Evolutionary conservation across 2,113 vertebrate genomes (phyloP).

Genomic region (Xenotilapia longispinis): DNA sequence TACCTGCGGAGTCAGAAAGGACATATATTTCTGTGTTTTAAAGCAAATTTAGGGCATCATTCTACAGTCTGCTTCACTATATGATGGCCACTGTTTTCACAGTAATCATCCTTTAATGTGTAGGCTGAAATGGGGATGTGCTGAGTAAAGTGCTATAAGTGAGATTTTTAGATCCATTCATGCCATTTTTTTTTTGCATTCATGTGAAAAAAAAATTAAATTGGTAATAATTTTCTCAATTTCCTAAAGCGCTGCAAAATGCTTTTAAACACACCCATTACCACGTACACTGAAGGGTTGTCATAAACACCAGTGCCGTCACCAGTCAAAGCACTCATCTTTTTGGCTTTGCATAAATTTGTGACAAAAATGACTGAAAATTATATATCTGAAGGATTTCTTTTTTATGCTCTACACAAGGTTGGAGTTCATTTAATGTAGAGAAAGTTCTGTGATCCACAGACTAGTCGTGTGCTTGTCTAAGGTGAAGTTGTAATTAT

Average conservation of each 20-base stretch:
- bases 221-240: background rate
- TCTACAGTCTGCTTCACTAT: constrained; percentile 23
- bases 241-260: background rate
- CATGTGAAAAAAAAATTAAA: background rate
- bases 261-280: background rate
- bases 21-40: background rate
- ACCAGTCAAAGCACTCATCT: background rate
- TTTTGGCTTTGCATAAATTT: background rate
- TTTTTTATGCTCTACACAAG: background rate
- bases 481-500: background rate
- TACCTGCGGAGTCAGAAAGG: background rate
- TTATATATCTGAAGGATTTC: background rate
- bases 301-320: background rate
- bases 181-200: background rate
- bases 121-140: constrained; percentile 11
- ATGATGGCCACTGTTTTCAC: background rate
- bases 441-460: background rate
- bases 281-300: background rate
- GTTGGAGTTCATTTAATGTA: background rate
- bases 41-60: constrained; percentile 36
- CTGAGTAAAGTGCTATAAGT: background rate
- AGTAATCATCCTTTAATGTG: constrained; percentile 23
- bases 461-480: background rate
- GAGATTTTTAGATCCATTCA: background rate
- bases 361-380: background rate